Conservation (phyloP, 2,113 vertebrate genomes). For the Choloepus hoffmanni region DNA sequence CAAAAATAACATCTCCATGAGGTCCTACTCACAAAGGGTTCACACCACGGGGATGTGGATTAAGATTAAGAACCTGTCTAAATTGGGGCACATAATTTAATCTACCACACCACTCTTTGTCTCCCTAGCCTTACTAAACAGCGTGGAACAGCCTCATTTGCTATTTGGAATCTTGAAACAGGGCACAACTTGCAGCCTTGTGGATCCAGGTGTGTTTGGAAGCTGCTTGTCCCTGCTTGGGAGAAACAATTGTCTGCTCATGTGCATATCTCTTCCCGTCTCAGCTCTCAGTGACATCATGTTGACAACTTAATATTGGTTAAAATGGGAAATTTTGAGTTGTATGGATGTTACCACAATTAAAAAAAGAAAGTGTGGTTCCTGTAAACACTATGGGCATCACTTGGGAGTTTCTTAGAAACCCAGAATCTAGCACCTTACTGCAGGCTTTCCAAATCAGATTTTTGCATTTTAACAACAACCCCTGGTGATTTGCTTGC, state of each 20-base stretch:
- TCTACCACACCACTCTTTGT: background rate
- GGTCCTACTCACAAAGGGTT: too few relatives aligned
- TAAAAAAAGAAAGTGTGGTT: background rate
- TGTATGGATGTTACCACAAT: too few relatives aligned
- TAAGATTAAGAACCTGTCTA: too few relatives aligned
- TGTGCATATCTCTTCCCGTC: background rate
- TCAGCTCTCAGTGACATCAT: background rate
- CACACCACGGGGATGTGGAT: too few relatives aligned
- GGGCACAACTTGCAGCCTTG: background rate
- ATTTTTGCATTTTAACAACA: conserved; percentile 7
- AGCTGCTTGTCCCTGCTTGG: accelerated
- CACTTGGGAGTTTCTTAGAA: background rate
- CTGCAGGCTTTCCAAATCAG: background rate
- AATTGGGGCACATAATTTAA: too few relatives aligned
- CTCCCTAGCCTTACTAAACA: background rate
- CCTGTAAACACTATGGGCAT: background rate
- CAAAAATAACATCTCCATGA: too few relatives aligned
- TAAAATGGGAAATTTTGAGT: too few relatives aligned
- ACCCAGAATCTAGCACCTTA: background rate
- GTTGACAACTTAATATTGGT: background rate
- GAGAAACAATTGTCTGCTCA: background rate
- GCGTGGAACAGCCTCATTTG: background rate
- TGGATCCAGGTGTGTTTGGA: background rate
- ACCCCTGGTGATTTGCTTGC: background rate
- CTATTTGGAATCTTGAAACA: background rate